Evolutionary conservation across 2,113 vertebrate genomes (phyloP).

Genomic region (Psilopsiagon aurifrons): DNA sequence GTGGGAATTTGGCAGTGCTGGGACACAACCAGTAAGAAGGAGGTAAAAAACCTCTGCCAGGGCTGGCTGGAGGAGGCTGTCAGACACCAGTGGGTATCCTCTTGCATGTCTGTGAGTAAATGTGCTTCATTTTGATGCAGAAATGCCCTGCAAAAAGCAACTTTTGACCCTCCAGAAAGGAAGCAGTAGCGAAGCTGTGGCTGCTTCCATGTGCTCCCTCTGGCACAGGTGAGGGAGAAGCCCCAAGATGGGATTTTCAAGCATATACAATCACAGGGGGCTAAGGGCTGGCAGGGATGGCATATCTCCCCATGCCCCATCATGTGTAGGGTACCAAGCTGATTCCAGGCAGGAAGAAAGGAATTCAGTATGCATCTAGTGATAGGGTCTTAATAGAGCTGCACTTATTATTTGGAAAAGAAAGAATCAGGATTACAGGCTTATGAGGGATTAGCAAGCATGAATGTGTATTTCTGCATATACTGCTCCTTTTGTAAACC

Average conservation of each 20-base stretch:
- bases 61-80: background rate
- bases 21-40: background rate
- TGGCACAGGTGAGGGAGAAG: background rate
- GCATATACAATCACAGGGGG: background rate
- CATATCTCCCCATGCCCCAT: background rate
- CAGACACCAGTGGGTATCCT: background rate
- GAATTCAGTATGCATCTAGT: background rate
- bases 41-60: background rate
- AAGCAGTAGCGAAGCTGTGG: background rate
- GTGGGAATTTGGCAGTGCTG: background rate
- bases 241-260: background rate
- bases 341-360: background rate
- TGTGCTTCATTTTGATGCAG: background rate
- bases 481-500: slow-evolving; percentile 49
- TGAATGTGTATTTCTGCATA: background rate
- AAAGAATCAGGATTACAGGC: slow-evolving; percentile 58
- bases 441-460: slow-evolving; percentile 53
- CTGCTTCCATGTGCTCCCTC: background rate
- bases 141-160: background rate
- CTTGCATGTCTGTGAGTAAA: background rate
- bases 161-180: background rate
- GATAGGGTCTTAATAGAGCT: slow-evolving; percentile 41
- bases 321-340: background rate
- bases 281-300: background rate
- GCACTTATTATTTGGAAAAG: slow-evolving; percentile 31